Conservation (phyloP, 2,888 invertebrate species). For the Spisula solida region DNA sequence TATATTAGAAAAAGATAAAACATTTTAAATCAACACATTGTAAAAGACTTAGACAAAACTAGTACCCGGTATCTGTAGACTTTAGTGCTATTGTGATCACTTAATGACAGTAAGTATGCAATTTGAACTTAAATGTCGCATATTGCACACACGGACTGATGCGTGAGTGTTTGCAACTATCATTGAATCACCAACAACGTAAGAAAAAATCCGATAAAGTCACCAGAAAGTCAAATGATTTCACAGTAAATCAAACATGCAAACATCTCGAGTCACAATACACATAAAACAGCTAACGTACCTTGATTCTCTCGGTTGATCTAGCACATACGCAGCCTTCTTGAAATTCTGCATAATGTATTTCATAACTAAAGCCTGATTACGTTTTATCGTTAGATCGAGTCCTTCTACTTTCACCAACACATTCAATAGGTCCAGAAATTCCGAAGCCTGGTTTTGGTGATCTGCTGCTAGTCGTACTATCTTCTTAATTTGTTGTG, state of each 20-base stretch:
- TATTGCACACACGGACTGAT: too few species aligned
- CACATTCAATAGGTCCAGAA: conserved; percentile 84
- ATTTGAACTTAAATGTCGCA: too few species aligned
- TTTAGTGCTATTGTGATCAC: too few species aligned
- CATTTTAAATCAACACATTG: too few species aligned
- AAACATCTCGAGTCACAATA: not conserved
- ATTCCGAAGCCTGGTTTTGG: conserved; percentile 85
- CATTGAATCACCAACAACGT: too few species aligned
- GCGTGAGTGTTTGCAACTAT: too few species aligned
- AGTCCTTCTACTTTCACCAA: conserved; percentile 86
- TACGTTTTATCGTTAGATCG: conserved; percentile 86
- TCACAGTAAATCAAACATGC: not conserved
- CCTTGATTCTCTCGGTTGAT: conserved; percentile 83
- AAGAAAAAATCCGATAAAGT: too few species aligned
- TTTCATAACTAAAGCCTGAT: conserved; percentile 87
- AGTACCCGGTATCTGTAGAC: too few species aligned
- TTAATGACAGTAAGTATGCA: too few species aligned
- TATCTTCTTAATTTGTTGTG: conserved; percentile 85
- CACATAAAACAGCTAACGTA: conserved; percentile 34
- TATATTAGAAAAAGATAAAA: too few species aligned
- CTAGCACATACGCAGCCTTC: conserved; percentile 85
- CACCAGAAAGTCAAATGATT: too few species aligned
- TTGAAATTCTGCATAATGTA: conserved; percentile 87
- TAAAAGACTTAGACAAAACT: too few species aligned
- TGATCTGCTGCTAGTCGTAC: conserved; percentile 84